Conservation (phyloP, 2,113 vertebrate genomes). For the Fukomys damarensis region DNA sequence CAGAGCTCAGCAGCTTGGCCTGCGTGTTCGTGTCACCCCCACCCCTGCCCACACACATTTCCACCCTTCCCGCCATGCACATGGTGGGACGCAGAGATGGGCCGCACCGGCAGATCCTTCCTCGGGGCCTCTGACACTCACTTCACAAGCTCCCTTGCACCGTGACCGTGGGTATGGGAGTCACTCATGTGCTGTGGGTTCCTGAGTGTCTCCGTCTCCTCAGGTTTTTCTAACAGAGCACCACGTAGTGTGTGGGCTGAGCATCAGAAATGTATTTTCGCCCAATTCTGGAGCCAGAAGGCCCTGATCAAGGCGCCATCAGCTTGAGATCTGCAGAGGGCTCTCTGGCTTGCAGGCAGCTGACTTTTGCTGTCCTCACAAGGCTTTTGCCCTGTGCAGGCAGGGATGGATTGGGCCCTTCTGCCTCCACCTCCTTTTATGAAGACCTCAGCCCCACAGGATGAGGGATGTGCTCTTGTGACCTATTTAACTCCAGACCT, state of each 20-base stretch:
- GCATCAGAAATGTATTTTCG: background rate
- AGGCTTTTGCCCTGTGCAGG: background rate
- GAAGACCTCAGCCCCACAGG: background rate
- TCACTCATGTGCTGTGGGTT: background rate
- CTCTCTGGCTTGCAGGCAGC: too few relatives aligned
- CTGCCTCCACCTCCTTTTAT: background rate
- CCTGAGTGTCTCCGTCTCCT: too few relatives aligned
- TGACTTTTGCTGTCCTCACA: background rate
- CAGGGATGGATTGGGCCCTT: background rate
- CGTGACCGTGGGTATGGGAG: background rate
- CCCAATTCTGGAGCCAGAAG: background rate
- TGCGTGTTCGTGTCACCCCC: rapidly evolving
- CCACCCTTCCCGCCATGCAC: rapidly evolving
- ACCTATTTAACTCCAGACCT: background rate
- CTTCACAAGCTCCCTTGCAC: background rate
- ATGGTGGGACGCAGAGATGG: background rate
- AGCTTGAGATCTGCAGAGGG: background rate
- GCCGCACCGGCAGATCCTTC: background rate
- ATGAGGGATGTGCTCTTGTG: background rate
- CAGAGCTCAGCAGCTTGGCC: background rate
- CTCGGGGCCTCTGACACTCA: background rate
- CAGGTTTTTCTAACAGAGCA: background rate
- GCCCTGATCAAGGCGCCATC: background rate
- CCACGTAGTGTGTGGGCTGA: background rate
- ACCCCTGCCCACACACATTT: rapidly evolving